These are phyloP conservation scores for Edolisoma coerulescens DNA, from an alignment of 2,113 vertebrate genomes.

Conservation along the genomic window DNA sequence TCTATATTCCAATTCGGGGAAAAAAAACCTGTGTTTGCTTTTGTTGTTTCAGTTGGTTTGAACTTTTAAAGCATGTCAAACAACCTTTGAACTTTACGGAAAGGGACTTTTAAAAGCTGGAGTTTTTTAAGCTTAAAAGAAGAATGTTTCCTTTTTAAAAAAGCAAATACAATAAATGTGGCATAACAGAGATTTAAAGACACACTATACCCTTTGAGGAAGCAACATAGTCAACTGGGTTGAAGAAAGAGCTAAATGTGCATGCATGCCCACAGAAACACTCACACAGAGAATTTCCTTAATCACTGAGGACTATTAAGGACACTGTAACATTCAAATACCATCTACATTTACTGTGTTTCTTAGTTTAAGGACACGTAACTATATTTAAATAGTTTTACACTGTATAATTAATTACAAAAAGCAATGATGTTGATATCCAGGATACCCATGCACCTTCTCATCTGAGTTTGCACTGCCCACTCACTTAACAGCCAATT, in stretches of 20 bases:
- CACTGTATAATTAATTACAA: neutral
- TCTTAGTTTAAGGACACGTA: neutral
- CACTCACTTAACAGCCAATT: neutral
- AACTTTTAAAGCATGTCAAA: neutral
- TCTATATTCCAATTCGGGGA: neutral
- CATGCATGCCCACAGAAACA: neutral
- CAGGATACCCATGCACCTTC: neutral
- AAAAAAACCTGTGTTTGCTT: neutral
- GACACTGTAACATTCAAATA: neutral
- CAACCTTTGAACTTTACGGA: neutral
- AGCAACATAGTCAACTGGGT: neutral
- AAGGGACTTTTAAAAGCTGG: neutral
- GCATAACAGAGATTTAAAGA: neutral
- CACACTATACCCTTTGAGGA: neutral
- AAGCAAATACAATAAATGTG: neutral
- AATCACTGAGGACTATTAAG: neutral
- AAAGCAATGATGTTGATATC: neutral
- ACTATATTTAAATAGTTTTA: neutral
- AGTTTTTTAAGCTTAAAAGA: neutral
- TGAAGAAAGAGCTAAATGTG: neutral
- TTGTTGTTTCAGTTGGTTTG: neutral
- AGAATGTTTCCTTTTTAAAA: neutral
- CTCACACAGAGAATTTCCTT: neutral
- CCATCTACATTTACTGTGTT: neutral
- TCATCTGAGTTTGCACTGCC: neutral